These are phyloP conservation scores for Cerastoderma edule DNA, from an alignment of 2,888 invertebrate genomes.

Conservation along the genomic window DNA sequence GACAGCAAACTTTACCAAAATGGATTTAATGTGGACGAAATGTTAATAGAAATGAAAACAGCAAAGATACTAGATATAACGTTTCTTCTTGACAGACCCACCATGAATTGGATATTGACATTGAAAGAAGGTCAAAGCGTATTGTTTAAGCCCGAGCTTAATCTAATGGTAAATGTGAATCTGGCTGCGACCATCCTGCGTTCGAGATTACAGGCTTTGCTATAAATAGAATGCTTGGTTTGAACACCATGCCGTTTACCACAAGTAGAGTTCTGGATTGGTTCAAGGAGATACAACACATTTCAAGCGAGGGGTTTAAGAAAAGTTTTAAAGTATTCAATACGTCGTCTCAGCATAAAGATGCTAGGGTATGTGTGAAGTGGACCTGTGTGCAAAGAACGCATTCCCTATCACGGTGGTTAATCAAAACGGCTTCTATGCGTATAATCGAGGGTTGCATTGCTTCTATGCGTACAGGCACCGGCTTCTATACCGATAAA, in stretches of 20 bases:
- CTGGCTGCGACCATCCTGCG: constrained; percentile 14
- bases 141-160: constrained; percentile 2
- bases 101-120: constrained; percentile 3
- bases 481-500: no score
- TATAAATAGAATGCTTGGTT: constrained; percentile 21
- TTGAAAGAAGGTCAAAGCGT: constrained; percentile 7
- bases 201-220: constrained; percentile 13
- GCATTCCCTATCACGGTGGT: not conserved
- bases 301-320: not conserved
- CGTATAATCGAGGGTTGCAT: not conserved
- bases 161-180: not conserved
- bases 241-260: constrained; percentile 23
- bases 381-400: not conserved
- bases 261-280: constrained; percentile 3
- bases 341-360: no score
- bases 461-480: not conserved
- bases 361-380: not conserved
- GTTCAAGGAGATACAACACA: constrained; percentile 5
- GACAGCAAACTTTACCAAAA: not conserved
- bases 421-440: not conserved
- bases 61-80: not conserved
- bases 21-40: not conserved
- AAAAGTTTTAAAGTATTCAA: not conserved
- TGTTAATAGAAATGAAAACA: not conserved
- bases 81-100: constrained; percentile 1